Evolutionary conservation across 2,888 invertebrate genomes (phyloP), one percentile per base, ranked within the genome.

Genomic region (Bellardia pandia): DNA sequence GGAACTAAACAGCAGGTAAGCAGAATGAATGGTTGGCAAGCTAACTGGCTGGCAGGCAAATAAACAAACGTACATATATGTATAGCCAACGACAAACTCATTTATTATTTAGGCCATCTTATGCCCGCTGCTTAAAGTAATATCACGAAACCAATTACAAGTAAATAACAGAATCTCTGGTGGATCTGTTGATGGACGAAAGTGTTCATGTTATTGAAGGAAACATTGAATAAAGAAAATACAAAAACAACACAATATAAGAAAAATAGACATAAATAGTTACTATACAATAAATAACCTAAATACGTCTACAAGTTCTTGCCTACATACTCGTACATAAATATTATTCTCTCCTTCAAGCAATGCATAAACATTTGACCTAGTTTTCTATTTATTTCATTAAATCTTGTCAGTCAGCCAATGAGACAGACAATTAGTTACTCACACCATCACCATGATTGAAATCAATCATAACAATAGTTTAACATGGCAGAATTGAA

Each of bases 61-160:
- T 16, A 37, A 16, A 66, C 11, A 45, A 23, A 45, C 6, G 23
- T 3, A 16, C 62, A 60, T 4, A 3, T 4, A 33, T 14, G 37
- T 13, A 8, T n/a, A 13, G 16, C 3, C n/a, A 60, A 60, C 37
- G 16, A 37, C 42, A 16, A 45, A 45, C 16, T 42, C 42, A 40
- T 30, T 72, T 23, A 56, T 56, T 56, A 16, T 72, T 40, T 56
- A 16, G 16, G 11, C 37, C 71, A 71, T n/a, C 37, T 16, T 53
- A 56, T 53, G 72, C 42, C 58, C 3, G 23, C 14, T 58, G 13
- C 72, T 72, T 72, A 23, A 58, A 72, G 72, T 40, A 72, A 72
- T 58, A 72, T 72, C 58, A 72, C 72, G 72, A 72, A 72, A 58
- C n/a, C 72, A 72, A 72, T 72, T 72, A 58, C 56, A 72, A 16